Evolutionary conservation across 2,888 invertebrate species (phyloP).

Genomic region (Lysandra coridon): DNA sequence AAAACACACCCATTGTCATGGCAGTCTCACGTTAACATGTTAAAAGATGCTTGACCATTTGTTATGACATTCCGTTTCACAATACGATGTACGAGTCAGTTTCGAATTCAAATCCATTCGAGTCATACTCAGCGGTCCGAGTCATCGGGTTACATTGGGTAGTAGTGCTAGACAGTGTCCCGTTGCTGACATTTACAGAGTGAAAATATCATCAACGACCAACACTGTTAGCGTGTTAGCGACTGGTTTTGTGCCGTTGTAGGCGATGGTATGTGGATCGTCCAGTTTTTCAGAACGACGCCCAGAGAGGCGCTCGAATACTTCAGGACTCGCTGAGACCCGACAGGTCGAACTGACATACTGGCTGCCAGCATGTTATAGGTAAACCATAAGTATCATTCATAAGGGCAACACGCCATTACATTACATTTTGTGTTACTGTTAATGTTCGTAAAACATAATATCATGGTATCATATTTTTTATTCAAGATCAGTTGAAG

Average conservation of each 20-base stretch:
- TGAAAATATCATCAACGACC: slow-evolving; percentile 73
- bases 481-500: slow-evolving; percentile 20
- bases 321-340: slow-evolving; percentile 69
- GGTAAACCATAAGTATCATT: slow-evolving; percentile 81
- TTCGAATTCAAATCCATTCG: slow-evolving; percentile 54
- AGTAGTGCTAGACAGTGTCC: slow-evolving; percentile 69
- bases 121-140: slow-evolving; percentile 61
- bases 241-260: slow-evolving; percentile 75
- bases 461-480: slow-evolving; percentile 28
- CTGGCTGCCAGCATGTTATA: slow-evolving; percentile 77
- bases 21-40: slow-evolving; percentile 65
- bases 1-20: slow-evolving; percentile 50
- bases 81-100: slow-evolving; percentile 20
- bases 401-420: slow-evolving; percentile 72
- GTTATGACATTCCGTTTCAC: background rate
- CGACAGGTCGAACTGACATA: slow-evolving; percentile 72
- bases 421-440: slow-evolving; percentile 60
- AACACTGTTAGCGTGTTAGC: slow-evolving; percentile 67
- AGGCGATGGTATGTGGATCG: slow-evolving; percentile 81
- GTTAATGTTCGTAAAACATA: slow-evolving; percentile 44
- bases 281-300: slow-evolving; percentile 80
- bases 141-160: slow-evolving; percentile 53
- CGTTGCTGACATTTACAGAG: slow-evolving; percentile 77
- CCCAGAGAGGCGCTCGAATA: slow-evolving; percentile 76
- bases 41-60: slow-evolving; percentile 52